A percentile compares a stretch with the other conserved stretches of the same genome.
Conservation (phyloP, 2,888 invertebrate genomes). For the Agrotis puta region DNA sequence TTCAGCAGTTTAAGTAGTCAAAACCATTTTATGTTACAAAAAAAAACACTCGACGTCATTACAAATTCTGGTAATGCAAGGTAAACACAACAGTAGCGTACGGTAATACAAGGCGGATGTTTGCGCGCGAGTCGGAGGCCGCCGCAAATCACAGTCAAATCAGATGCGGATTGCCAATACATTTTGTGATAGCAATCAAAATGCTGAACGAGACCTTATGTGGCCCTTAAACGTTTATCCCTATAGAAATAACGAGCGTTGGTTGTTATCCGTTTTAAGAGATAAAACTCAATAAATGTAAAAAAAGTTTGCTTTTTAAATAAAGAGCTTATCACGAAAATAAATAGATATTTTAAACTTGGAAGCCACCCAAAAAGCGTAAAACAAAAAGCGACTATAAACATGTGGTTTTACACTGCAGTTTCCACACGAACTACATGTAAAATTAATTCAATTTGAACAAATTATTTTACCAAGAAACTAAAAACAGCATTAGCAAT, state of each 20-base stretch:
- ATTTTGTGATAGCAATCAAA: slow-evolving; percentile 75
- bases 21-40: neutral
- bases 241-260: neutral
- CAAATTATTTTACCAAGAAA: slow-evolving; percentile 36
- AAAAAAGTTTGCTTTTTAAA: slow-evolving; percentile 14
- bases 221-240: slow-evolving; percentile 26
- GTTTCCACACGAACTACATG: slow-evolving; percentile 35
- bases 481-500: slow-evolving; percentile 32
- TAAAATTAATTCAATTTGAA: slow-evolving; percentile 48
- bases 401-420: slow-evolving; percentile 55
- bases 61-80: slow-evolving; percentile 14
- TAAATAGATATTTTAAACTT: slow-evolving; percentile 49
- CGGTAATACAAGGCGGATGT: slow-evolving; percentile 56
- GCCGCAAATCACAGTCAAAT: slow-evolving; percentile 73
- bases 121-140: slow-evolving; percentile 60
- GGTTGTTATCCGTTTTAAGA: slow-evolving; percentile 23
- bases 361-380: slow-evolving; percentile 57
- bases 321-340: slow-evolving; percentile 24
- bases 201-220: slow-evolving; percentile 47
- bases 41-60: neutral
- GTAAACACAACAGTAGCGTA: slow-evolving; percentile 34
- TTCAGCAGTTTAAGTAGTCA: neutral
- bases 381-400: slow-evolving; percentile 54
- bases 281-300: neutral
- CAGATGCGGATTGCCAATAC: slow-evolving; percentile 71